Base-by-base conservation (phyloP, 2,888 invertebrate genomes). In the Acanthacorydalis orientalis region DNA sequence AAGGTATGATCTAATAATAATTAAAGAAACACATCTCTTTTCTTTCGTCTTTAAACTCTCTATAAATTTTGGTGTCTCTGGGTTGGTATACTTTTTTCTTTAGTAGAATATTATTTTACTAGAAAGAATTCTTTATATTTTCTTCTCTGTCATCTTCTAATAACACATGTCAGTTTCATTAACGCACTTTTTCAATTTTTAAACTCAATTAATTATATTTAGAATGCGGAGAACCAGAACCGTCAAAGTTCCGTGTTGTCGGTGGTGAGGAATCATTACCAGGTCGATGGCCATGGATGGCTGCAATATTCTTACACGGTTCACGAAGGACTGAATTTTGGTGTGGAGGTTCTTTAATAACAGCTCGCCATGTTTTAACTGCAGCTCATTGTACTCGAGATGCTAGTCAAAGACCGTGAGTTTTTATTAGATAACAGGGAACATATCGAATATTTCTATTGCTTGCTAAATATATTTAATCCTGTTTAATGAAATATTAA, bases 241-340 rank as follows among this genome's bases (percentile, higher is more conserved):
- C 80, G 57, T 87, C 83, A 46, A 81, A 83, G 40, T 89, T 85
- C 52, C 77, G 93, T 4, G 88, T 95, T 40, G 93, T 95, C 0
- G 95, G 95, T 0, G 95, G 95, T 4, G 80, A 83, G 47, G 82
- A 84, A 60, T 75, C 90, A 0, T 70, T 81, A 23, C 80, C 87
- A 0, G 92, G 92, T 0, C 78, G 87, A 46, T 91, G 91, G 89
- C 93, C 95, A 0, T 95, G 93, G 93, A 86, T 95, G 84, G 93
- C 88, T 0, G 92, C 92, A 1, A 89, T 92, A 55, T 92, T 86
- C 65, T 71, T 92, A 43, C 88, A 89, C 59, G 90, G 89, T 8
- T 78, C 81, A 35, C 78, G 83, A 56, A 75, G 88, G 31, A 80
- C 85, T 0, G 90, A 90, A 64, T 91, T 90, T 68, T 91, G 91